phyloP scores from a whole-genome alignment of 2,113 vertebrate genomes.

The Pygoscelis adeliae region DNA sequence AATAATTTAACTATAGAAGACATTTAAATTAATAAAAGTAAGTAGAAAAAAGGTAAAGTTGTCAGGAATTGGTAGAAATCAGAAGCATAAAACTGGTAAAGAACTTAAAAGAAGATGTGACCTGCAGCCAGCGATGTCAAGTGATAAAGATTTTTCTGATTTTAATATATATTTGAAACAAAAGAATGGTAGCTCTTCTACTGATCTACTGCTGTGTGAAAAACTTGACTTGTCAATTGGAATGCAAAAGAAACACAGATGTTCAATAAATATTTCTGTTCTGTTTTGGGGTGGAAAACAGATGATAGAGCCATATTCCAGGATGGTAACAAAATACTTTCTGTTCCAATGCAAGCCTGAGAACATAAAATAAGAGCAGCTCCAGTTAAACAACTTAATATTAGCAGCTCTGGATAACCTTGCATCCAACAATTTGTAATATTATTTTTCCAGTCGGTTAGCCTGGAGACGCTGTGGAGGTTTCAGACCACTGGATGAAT shows the following conservation, averaged over 20 bases:
- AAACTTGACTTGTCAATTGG: not conserved
- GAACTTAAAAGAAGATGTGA: not conserved
- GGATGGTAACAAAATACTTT: not conserved
- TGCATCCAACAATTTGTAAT: not conserved
- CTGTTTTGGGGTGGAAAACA: not conserved
- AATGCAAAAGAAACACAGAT: not conserved
- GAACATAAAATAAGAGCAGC: not conserved
- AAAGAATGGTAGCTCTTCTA: not conserved
- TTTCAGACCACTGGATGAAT: not conserved
- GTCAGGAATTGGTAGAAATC: not conserved
- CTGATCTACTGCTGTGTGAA: not conserved
- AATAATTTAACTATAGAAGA: not conserved
- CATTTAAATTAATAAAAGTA: not conserved
- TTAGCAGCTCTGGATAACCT: not conserved
- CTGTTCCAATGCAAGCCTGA: not conserved
- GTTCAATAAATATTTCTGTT: not conserved
- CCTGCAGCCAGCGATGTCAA: not conserved
- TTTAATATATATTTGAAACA: not conserved
- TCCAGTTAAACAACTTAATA: not conserved
- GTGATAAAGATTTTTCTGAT: not conserved
- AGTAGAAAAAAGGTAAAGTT: not conserved
- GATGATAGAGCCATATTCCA: not conserved
- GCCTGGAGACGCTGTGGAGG: not conserved
- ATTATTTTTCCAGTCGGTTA: not conserved
- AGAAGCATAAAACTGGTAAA: not conserved